Evolutionary conservation across 2,888 invertebrate genomes (phyloP), one percentile per base, ranked within the genome.

Genomic region (Drosophila koepferae): DNA sequence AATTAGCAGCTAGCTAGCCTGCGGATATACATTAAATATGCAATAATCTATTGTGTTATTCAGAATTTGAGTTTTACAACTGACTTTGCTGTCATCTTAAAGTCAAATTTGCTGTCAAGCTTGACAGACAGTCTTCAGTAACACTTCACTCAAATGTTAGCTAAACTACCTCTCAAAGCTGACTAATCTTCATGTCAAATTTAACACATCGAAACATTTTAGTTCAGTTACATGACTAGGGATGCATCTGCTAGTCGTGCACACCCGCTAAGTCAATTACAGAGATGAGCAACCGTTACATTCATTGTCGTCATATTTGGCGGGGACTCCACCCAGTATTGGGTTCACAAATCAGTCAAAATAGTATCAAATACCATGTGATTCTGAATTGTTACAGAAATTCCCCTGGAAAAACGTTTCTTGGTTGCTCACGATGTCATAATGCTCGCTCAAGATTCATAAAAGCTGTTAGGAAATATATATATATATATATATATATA

Each of bases 31-130:
- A 28, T 16, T 34, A 3, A 18, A 36, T 36, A 14, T 51, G 36
- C 34, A 28, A 16, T 16, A 14, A 14, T 48, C 16, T 16, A 6
- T 23, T 20, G n/a, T 18, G 36, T 16, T 51, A 2, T 51, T 51
- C 14, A 36, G 18, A 18, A 18, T 34, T 54, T n/a, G 0, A 23
- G 0, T 53, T 23, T 12, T 7, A 55, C n/a, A 18, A 31, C 8
- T 28, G 2, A 18, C 3, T 41, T 18, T 18, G n/a, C 18, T 28
- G 28, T 28, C 55, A 41, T 28, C n/a, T 31, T 3, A 1, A 36
- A 31, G 55, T 43, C 31, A 41, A 31, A 14, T 23, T 18, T 41
- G 55, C 18, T 55, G 40, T 41, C 55, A 55, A 55, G 10, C 0
- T 55, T 55, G 28, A 55, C 28, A 28, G 12, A 1, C 23, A 55